Percentiles rank a stretch among this genome's conserved stretches.
Evolutionary conservation across 2,888 invertebrate genomes (phyloP).

Genomic region (Lysandra coridon): DNA sequence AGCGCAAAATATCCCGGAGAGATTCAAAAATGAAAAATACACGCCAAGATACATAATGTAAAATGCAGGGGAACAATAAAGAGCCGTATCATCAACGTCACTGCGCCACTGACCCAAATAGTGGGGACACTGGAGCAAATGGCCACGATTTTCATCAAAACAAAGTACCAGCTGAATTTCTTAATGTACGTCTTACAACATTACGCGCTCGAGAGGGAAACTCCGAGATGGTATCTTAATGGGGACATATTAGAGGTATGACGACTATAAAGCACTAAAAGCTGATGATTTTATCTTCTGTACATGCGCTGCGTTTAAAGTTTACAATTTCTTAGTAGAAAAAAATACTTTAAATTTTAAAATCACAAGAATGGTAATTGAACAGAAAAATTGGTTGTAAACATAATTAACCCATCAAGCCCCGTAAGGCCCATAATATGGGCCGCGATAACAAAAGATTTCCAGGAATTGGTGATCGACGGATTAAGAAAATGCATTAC

Average conservation of each 20-base stretch:
- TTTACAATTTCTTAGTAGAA: not conserved
- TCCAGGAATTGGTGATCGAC: no score
- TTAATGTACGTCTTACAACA: constrained; percentile 23
- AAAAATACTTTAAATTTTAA: not conserved
- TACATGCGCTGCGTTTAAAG: not conserved
- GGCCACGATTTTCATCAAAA: constrained; percentile 50
- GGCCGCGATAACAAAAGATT: no score
- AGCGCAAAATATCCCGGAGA: not conserved
- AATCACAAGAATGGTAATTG: not conserved
- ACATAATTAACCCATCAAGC: not conserved
- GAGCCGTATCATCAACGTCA: constrained; percentile 56
- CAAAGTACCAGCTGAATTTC: constrained; percentile 20
- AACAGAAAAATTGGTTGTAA: not conserved
- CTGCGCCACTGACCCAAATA: constrained; percentile 74
- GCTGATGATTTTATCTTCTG: not conserved
- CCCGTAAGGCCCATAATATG: no score
- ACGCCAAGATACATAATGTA: constrained; percentile 48
- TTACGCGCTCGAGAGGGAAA: constrained; percentile 15
- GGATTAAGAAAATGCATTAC: not conserved
- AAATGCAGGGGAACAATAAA: constrained; percentile 62
- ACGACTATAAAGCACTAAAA: constrained; percentile 2
- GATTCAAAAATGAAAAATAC: constrained; percentile 37
- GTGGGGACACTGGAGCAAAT: constrained; percentile 63
- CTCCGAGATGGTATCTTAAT: constrained; percentile 14
- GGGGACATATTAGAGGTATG: constrained; percentile 14